Evolutionary conservation across 1,140 invertebrate species (phyloP).

Genomic region (Physella acuta): DNA sequence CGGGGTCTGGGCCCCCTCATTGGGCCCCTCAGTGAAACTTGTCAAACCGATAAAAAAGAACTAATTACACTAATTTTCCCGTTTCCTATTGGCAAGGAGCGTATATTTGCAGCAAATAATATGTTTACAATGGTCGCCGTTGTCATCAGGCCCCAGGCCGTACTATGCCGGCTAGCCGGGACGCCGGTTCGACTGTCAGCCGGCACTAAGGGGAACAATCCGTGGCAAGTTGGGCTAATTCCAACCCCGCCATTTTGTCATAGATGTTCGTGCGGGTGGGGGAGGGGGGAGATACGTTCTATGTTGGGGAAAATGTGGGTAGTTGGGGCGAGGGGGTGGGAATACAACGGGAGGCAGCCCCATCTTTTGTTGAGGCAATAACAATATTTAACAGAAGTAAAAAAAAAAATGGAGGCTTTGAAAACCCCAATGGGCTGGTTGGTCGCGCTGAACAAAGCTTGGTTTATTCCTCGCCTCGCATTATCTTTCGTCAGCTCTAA

Average conservation of each 20-base stretch:
- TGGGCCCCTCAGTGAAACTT: constrained; percentile 28
- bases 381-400: too few species aligned
- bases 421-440: too few species aligned
- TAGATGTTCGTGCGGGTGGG: constrained; percentile 20
- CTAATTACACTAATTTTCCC: constrained; percentile 27
- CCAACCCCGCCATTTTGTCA: constrained; percentile 18
- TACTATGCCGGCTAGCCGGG: constrained; percentile 5
- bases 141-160: constrained; percentile 26
- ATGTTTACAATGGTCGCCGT: constrained; percentile 28
- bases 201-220: constrained; percentile 19
- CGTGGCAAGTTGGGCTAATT: constrained; percentile 25
- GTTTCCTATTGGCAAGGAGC: constrained; percentile 16
- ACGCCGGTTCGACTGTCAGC: constrained; percentile 28
- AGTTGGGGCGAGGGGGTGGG: constrained; percentile 11
- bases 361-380: too few species aligned
- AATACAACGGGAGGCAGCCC: too few species aligned
- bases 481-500: constrained; percentile 20
- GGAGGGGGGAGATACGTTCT: too few species aligned
- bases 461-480: constrained; percentile 12
- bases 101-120: constrained; percentile 29
- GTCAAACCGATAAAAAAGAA: constrained; percentile 27
- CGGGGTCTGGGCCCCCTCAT: neutral
- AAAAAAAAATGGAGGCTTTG: too few species aligned
- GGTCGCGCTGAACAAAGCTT: neutral
- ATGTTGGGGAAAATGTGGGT: constrained; percentile 27